Evolutionary conservation across 2,797 vertebrate genomes (phyloP).

Genomic region (Tadarida brasiliensis): DNA sequence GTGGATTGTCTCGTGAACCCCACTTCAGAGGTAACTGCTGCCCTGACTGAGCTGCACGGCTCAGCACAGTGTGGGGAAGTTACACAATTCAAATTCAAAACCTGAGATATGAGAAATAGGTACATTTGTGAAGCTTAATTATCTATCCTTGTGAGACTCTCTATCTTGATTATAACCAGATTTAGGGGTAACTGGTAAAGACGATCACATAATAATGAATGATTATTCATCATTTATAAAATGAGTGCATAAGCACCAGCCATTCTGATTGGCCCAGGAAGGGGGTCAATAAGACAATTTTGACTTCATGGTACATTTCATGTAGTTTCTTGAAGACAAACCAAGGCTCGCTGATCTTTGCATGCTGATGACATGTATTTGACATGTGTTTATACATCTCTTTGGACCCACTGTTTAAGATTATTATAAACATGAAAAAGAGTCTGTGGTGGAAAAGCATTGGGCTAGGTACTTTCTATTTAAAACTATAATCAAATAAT

Average conservation of each 20-base stretch:
- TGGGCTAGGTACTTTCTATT: neutral
- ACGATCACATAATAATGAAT: neutral
- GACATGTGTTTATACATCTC: neutral
- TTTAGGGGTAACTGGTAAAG: neutral
- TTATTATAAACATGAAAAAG: neutral
- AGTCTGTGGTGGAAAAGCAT: neutral
- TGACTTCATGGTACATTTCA: accelerated
- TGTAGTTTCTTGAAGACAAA: neutral
- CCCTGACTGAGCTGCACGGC: neutral
- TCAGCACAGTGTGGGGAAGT: neutral
- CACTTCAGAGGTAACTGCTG: neutral
- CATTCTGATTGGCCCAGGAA: neutral
- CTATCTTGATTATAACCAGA: neutral
- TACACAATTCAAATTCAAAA: neutral
- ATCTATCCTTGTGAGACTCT: neutral
- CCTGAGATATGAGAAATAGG: neutral
- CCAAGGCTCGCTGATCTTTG: neutral
- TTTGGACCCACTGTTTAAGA: neutral
- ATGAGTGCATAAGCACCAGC: neutral
- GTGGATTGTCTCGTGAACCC: neutral
- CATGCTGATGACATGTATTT: too few species aligned
- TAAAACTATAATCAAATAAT: neutral
- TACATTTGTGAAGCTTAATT: neutral
- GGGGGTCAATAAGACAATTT: accelerated
- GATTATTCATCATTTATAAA: neutral